These are phyloP conservation scores for Cheirogaleus major DNA, from an alignment of 2,797 vertebrate genomes.

Conservation along the genomic window DNA sequence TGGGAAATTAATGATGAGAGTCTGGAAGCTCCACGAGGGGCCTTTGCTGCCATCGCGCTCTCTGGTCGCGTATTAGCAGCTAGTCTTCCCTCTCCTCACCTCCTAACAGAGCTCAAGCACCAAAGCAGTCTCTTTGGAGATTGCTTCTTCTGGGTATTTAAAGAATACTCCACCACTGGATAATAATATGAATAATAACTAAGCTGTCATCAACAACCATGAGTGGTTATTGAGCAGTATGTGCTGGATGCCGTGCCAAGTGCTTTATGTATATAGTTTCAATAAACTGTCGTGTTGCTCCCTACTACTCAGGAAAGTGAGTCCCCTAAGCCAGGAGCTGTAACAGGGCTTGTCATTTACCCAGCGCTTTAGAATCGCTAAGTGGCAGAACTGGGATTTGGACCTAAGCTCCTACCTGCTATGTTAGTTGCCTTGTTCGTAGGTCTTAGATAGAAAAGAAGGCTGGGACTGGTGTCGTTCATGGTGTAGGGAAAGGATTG, in stretches of 20 bases:
- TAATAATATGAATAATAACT: neutral
- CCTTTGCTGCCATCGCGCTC: neutral
- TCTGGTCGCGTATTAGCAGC: neutral
- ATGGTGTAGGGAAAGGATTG: neutral
- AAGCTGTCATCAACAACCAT: neutral
- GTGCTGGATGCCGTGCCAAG: neutral
- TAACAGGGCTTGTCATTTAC: neutral
- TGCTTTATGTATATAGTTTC: neutral
- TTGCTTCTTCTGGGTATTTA: neutral
- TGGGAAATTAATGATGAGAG: slow-evolving; percentile 69
- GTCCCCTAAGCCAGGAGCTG: neutral
- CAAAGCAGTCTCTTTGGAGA: neutral
- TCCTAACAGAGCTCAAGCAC: neutral
- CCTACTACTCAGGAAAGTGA: neutral
- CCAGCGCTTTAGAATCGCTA: neutral
- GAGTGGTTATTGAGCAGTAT: neutral
- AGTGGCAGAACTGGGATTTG: neutral
- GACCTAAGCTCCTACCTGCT: neutral
- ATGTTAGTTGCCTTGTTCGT: neutral
- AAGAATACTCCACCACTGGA: neutral
- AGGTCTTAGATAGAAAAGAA: neutral
- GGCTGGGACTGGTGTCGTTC: neutral
- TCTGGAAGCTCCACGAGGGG: neutral
- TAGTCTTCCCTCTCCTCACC: neutral
- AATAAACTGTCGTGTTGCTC: neutral